A percentile compares a stretch with the other conserved stretches of the same genome.
Evolutionary conservation across 37 sponge, comb jelly and placozoan species (phyloP).

Genomic region (Hormiphora californensis): DNA sequence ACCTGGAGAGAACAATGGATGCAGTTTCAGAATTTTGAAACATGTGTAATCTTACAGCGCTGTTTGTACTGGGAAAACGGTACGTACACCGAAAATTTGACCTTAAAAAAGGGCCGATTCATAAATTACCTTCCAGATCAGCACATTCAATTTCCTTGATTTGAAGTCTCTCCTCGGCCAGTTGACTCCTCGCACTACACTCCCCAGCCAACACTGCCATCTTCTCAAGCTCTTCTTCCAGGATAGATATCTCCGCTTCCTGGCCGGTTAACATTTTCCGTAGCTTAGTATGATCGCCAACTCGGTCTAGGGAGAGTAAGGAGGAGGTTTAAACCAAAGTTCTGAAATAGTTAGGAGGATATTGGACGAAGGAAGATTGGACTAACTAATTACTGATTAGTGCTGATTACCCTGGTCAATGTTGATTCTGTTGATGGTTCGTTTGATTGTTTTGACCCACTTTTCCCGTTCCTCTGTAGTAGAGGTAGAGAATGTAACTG

Average conservation of each 20-base stretch:
- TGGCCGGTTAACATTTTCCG: neutral
- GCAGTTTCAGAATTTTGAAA: no score
- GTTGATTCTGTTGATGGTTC: neutral
- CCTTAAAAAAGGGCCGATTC: no score
- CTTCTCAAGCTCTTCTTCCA: slow-evolving; percentile 15
- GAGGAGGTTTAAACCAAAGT: no score
- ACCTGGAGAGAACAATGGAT: neutral
- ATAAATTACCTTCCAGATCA: no score
- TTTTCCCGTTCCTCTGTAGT: neutral
- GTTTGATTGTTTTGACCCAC: neutral
- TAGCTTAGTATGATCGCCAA: neutral
- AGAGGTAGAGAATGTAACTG: neutral
- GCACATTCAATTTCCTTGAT: neutral
- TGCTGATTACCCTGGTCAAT: slow-evolving; percentile 2
- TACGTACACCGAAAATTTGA: no score
- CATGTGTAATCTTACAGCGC: no score
- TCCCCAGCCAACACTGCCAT: neutral
- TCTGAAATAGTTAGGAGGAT: no score
- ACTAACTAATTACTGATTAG: no score
- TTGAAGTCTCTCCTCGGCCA: slow-evolving; percentile 5
- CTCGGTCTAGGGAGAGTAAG: no score
- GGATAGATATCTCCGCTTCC: neutral
- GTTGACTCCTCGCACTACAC: neutral
- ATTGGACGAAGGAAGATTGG: no score
- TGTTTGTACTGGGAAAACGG: no score